phyloP scores from a whole-genome alignment of 2,113 vertebrate genomes.

The Argyrosomus japonicus region DNA sequence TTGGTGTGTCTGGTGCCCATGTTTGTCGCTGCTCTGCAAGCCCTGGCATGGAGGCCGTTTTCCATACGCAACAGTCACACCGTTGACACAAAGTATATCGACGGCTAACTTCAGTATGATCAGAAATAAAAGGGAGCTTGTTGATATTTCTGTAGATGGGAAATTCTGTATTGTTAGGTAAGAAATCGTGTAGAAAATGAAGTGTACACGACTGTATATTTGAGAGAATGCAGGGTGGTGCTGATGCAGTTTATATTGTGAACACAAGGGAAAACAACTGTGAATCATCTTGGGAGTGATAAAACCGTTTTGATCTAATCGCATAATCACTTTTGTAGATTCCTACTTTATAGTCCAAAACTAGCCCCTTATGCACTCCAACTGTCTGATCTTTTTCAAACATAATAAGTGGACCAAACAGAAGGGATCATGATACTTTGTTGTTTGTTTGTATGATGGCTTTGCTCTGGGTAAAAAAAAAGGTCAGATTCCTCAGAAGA shows the following conservation, averaged over 20 bases:
- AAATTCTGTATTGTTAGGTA: neutral
- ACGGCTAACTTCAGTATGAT: conserved; percentile 56
- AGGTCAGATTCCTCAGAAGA: neutral
- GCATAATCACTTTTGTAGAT: neutral
- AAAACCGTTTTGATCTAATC: neutral
- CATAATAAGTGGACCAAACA: neutral
- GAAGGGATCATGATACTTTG: neutral
- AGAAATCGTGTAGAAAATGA: neutral
- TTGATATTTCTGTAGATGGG: neutral
- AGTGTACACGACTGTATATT: neutral
- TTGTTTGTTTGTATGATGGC: neutral
- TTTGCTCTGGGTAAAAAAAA: neutral
- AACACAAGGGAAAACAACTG: neutral
- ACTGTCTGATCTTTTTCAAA: neutral
- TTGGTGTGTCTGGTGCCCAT: conserved; percentile 90
- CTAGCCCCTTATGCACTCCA: neutral
- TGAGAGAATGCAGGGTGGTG: no score
- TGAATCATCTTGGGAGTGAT: neutral
- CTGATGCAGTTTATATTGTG: neutral
- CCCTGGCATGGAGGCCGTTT: conserved; percentile 89
- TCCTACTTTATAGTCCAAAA: neutral
- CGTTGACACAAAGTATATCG: conserved; percentile 71
- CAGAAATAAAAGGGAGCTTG: neutral
- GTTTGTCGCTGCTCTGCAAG: conserved; percentile 83
- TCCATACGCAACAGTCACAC: conserved; percentile 89